Evolutionary conservation across 2,113 vertebrate genomes (phyloP), one percentile per base, ranked within the genome.

Genomic region (Grammomys surdaster): DNA sequence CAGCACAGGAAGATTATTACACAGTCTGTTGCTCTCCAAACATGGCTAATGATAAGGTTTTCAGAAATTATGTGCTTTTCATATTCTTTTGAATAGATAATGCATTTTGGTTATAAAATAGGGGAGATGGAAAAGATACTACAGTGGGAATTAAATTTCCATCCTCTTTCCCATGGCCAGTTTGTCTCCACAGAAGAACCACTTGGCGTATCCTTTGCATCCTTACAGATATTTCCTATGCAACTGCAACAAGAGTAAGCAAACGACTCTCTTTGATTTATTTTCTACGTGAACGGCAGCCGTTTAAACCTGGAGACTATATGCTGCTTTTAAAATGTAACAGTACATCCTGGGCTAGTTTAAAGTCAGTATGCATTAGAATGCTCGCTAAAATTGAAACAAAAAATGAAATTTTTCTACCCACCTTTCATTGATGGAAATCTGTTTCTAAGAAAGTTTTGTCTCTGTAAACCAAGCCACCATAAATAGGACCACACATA

Each of bases 31-130:
- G 77, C 48, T 92, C 65, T 86, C 88, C 88, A 95, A 85, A 46
- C 36, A 58, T 40, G 70, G 73, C 63, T 94, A 77, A 94, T 91
- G 58, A 75, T 3, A 85, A 12, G n/a, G 63, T 78, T 94, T 95
- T 86, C 75, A 91, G 88, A 90, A 88, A 56, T 88, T 65, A 89
- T 56, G 70, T 78, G 88, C 77, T 54, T 92, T 86, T 70, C 67
- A 76, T 80, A 69, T 33, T 63, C 54, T 93, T 95, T 73, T 80
- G 70, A 94, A 67, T 78, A 88, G 77, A 56, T 56, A 69, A 78
- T 91, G 12, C 51, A 75, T 89, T 51, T 73, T 88, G 17, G 33
- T 70, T 95, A 80, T 56, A 89, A 96, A 85, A 67, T 85, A n/a
- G 16, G 9, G 58, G 85, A 84, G 76, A 88, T 48, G 20, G 58